A percentile compares a stretch with the other conserved stretches of the same genome.
Evolutionary conservation across 2,113 vertebrate genomes (phyloP).

Genomic region (Takifugu flavidus): DNA sequence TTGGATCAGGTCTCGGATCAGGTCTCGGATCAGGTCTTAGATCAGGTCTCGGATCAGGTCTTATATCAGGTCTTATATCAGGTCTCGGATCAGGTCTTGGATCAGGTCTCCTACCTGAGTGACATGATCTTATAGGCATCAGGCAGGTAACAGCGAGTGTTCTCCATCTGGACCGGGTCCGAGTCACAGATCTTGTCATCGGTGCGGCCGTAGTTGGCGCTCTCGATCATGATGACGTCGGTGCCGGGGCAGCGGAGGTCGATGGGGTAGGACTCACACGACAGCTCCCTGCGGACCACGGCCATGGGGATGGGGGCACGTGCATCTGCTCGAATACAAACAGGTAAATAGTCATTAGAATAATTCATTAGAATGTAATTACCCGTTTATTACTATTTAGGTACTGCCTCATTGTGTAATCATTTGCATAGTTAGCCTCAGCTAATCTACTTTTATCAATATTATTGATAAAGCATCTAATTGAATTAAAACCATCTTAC

Average conservation of each 20-base stretch:
- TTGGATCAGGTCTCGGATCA: too few species aligned
- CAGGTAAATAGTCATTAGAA: neutral
- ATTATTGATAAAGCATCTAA: too few species aligned
- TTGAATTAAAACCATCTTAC: too few species aligned
- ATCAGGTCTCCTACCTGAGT: constrained; percentile 77
- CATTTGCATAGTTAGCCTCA: too few species aligned
- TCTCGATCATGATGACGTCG: constrained; percentile 99
- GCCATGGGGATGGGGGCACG: constrained; percentile 97
- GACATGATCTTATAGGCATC: constrained; percentile 99
- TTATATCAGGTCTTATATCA: too few species aligned
- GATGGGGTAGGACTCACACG: constrained; percentile 98
- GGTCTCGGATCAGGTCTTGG: too few species aligned
- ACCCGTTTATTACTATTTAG: too few species aligned
- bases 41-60: too few species aligned
- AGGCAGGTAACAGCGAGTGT: constrained; percentile 96
- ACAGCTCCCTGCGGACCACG: constrained; percentile 95
- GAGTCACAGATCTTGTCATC: constrained; percentile 99
- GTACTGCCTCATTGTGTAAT: too few species aligned
- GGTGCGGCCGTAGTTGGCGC: constrained; percentile 97
- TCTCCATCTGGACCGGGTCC: constrained; percentile 99
- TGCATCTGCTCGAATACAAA: constrained; percentile 79
- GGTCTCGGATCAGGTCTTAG: too few species aligned
- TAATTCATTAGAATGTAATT: too few species aligned
- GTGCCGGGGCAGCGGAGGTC: constrained; percentile 97
- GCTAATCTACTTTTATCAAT: too few species aligned